Evolutionary conservation across 2,113 vertebrate species (phyloP).

Genomic region (Micromys minutus): DNA sequence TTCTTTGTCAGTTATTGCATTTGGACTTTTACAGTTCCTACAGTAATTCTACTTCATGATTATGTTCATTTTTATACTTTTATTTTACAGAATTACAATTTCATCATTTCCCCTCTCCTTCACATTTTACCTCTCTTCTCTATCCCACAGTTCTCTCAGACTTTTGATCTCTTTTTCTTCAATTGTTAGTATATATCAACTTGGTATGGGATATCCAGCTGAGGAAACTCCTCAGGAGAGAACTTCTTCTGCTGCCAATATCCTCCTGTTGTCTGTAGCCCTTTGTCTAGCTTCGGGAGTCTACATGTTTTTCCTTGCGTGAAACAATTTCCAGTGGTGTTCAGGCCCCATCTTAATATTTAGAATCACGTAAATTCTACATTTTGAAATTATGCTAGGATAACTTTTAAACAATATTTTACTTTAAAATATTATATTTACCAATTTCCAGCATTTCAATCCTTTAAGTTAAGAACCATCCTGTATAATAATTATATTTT

Average conservation of each 20-base stretch:
- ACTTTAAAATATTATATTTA: background rate
- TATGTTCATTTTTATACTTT: background rate
- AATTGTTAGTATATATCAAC: background rate
- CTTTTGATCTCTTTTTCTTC: background rate
- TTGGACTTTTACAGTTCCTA: background rate
- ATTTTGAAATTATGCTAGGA: background rate
- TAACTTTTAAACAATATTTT: background rate
- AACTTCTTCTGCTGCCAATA: background rate
- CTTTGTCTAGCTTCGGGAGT: no score
- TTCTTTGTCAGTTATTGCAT: slow-evolving; percentile 1
- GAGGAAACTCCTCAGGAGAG: background rate
- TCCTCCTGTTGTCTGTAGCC: background rate
- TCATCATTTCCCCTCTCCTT: background rate
- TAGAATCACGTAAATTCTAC: background rate
- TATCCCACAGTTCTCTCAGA: background rate
- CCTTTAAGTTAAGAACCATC: background rate
- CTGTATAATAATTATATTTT: background rate
- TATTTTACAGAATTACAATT: background rate
- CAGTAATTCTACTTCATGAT: background rate
- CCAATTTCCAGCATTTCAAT: background rate
- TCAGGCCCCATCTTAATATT: background rate
- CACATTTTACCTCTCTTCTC: background rate
- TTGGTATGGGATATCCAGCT: background rate
- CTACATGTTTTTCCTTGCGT: background rate
- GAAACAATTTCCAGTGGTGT: background rate